phyloP scores from a whole-genome alignment of 1,140 invertebrate genomes.

The Anthonomus grandis region DNA sequence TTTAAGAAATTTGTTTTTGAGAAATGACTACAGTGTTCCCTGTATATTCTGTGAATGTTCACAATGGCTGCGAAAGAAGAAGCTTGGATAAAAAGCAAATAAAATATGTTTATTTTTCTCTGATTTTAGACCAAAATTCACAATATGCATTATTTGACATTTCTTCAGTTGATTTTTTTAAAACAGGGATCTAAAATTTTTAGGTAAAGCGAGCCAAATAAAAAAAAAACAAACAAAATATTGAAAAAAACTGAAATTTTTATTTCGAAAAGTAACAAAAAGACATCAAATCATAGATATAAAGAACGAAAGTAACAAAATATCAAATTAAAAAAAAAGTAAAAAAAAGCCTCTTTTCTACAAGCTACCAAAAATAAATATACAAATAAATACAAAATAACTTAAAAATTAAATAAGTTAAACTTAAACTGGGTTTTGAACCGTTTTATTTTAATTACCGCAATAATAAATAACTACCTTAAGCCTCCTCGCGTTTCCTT shows the following conservation, averaged over 20 bases:
- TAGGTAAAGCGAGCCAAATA: background rate
- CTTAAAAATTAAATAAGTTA: conserved; percentile 3
- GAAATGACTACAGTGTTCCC: too few species aligned
- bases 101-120: too few species aligned
- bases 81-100: too few species aligned
- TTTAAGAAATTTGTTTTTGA: too few species aligned
- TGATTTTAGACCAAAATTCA: too few species aligned
- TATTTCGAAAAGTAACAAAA: conserved; percentile 15
- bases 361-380: conserved; percentile 1
- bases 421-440: background rate
- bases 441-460: background rate
- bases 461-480: too few species aligned
- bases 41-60: too few species aligned
- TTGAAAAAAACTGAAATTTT: conserved; percentile 7
- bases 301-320: conserved; percentile 16
- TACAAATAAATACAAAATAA: conserved; percentile 6
- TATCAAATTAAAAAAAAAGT: background rate
- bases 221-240: background rate
- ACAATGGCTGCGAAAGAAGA: too few species aligned
- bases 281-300: conserved; percentile 4
- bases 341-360: conserved; percentile 1
- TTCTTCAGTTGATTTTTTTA: too few species aligned
- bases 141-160: too few species aligned
- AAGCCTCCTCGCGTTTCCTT: too few species aligned
- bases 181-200: too few species aligned